Conservation (phyloP, 2,113 vertebrate genomes). For the Mormyrus lacerda region DNA sequence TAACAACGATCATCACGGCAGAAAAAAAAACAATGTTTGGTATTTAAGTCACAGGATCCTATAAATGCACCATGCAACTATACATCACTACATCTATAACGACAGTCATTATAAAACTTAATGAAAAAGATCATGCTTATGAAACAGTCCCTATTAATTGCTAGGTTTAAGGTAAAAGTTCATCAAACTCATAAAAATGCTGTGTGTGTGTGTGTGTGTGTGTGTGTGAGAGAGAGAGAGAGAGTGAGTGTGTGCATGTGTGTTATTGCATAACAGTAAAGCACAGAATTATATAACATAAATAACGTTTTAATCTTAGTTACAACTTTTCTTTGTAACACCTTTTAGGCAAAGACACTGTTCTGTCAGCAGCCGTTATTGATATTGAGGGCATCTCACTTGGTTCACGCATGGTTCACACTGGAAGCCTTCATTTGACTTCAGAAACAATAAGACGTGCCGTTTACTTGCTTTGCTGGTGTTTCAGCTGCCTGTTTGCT, state of each 20-base stretch:
- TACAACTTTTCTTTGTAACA: background rate
- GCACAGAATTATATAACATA: background rate
- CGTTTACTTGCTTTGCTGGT: background rate
- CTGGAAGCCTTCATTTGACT: background rate
- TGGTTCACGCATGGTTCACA: background rate
- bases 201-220: background rate
- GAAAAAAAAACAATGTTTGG: background rate
- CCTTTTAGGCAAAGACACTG: background rate
- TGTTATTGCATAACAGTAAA: background rate
- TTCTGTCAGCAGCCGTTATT: background rate
- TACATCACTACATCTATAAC: background rate
- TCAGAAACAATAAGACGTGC: background rate
- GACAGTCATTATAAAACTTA: background rate
- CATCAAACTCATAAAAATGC: background rate
- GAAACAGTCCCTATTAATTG: background rate
- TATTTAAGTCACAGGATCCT: background rate
- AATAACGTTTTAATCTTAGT: background rate
- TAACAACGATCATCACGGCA: background rate
- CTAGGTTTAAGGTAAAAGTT: background rate
- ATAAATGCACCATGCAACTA: too few relatives aligned
- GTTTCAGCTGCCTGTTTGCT: background rate
- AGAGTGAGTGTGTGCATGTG: too few relatives aligned
- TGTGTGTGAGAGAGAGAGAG: too few relatives aligned
- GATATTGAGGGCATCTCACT: background rate
- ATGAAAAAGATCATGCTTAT: background rate